These are phyloP conservation scores for Notarius lentiginosus DNA, from an alignment of 2,113 vertebrate genomes.

Conservation along the genomic window DNA sequence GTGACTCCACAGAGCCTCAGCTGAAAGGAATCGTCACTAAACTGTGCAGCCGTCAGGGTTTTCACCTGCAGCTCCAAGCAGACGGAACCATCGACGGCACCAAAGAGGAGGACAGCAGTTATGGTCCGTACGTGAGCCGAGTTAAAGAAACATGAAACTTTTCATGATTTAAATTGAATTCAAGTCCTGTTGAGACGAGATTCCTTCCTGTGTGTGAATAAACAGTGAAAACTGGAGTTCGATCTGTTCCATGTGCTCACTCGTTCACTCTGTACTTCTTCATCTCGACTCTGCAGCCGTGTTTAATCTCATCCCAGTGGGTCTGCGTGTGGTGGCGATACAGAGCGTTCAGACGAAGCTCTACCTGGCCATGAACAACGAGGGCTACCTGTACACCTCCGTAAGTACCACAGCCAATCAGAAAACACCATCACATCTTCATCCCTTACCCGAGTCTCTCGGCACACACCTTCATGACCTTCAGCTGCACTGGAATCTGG, in stretches of 20 bases:
- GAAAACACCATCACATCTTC: too few species aligned
- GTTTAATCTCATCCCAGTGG: constrained; percentile 99
- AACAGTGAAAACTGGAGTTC: neutral
- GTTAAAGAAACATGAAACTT: neutral
- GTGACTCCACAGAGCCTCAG: constrained; percentile 87
- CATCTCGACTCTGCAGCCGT: constrained; percentile 76
- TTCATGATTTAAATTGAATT: neutral
- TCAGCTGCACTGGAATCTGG: neutral
- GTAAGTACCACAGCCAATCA: constrained; percentile 75
- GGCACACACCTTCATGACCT: neutral
- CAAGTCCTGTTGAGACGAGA: neutral
- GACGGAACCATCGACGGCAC: constrained; percentile 97
- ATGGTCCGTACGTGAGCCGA: constrained; percentile 53
- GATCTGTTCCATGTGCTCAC: neutral
- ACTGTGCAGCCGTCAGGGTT: constrained; percentile 95
- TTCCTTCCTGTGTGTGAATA: neutral
- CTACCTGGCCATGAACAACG: constrained; percentile 98
- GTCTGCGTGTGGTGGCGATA: constrained; percentile 97
- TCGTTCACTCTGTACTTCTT: neutral
- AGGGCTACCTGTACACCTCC: constrained; percentile 97
- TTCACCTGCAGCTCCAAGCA: constrained; percentile 94
- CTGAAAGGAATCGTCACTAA: constrained; percentile 99
- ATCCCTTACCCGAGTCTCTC: neutral
- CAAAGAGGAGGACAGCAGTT: constrained; percentile 90
- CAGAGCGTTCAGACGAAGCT: constrained; percentile 98